Base-by-base conservation (phyloP, 2,888 invertebrate species). In the Nomada lathburiana region DNA sequence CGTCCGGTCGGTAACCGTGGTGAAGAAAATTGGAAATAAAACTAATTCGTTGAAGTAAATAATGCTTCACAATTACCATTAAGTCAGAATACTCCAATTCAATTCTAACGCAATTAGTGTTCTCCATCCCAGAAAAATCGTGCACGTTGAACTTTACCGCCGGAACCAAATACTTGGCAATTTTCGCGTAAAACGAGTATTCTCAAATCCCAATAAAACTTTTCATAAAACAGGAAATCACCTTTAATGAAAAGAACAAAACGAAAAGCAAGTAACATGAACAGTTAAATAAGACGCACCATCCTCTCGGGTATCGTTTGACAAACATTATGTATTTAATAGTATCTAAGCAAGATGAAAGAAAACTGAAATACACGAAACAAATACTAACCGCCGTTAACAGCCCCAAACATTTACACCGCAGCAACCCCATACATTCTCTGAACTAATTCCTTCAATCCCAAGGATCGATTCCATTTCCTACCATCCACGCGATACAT, bases 1-100 rank as follows among this genome's bases (percentile, higher is more conserved):
- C 47, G 47, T 11, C 47, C 47, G 70, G 70, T 57, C 70, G 76
- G 76, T 42, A 23, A 36, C 23, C 18, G 26, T 0, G 11, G 16
- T 9, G 7, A 1, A 2, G n/a, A 11, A 62, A 70, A 1, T 42
- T 70, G 2, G 5, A 57, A 23, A 11, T 2, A 5, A 16, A 16
- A 13, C 2, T 9, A 23, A 16, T 29, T 47, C 10, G 10, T 9
- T 1, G 13, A 57, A 50, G 11, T 50, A 13, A 60, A 10, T 11
- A n/a, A 70, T 16, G 2, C 23, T 63, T 63, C 9, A 20, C 7
- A 55, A 44, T 18, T 50, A 36, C 18, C 16, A 23, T 16, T 16
- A 11, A 2, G 18, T 3, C n/a, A 7, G 18, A 10, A 26, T 44
- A 0, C 5, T 20, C 18, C 20, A 11, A 23, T 57, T 29, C 1